Conservation (phyloP, 2,797 vertebrate species). For the Momotus momota region DNA sequence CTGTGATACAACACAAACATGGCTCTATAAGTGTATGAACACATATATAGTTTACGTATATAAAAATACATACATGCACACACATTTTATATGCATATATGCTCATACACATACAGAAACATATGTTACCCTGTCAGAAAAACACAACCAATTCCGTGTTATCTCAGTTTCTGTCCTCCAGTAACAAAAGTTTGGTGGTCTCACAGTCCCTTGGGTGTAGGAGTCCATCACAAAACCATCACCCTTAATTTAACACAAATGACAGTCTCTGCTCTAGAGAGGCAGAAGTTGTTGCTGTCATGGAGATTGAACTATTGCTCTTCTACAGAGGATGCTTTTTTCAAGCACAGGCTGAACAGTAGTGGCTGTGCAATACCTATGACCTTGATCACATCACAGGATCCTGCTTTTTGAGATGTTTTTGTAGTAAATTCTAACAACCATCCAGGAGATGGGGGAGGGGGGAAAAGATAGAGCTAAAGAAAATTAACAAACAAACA, state of each 20-base stretch:
- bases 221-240: slow-evolving; percentile 37
- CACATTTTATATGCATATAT: not conserved
- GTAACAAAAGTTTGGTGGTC: slow-evolving; percentile 8
- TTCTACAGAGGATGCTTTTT: slow-evolving; percentile 42
- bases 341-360: not conserved
- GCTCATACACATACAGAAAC: not conserved
- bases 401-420: not conserved
- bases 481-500: not conserved
- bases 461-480: not conserved
- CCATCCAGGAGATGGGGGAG: not conserved
- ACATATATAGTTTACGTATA: not conserved
- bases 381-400: not conserved
- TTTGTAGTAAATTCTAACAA: slow-evolving; percentile 4
- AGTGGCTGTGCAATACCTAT: not conserved
- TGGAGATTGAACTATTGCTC: slow-evolving; percentile 44
- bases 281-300: slow-evolving; percentile 54
- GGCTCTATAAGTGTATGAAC: not conserved
- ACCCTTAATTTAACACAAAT: slow-evolving; percentile 36
- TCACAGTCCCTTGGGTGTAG: not conserved
- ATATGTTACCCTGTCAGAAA: not conserved
- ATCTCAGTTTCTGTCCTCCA: not conserved
- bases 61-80: not conserved
- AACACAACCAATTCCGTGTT: not conserved
- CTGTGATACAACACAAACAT: not conserved
- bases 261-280: slow-evolving; percentile 18